Evolutionary conservation across 2,797 vertebrate species (phyloP).

Genomic region (Valencia hispanica): DNA sequence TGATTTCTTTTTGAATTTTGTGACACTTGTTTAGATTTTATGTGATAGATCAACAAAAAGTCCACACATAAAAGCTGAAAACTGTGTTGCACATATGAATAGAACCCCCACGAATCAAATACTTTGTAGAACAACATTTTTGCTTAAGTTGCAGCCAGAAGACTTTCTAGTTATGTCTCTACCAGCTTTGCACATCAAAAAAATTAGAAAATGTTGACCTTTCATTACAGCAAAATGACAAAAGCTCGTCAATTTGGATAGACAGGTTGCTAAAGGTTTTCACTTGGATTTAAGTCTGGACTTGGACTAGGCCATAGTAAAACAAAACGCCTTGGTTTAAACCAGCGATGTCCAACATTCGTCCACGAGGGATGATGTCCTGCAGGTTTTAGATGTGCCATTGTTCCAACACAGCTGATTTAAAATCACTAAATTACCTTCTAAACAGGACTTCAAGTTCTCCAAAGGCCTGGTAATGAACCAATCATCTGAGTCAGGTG

Average conservation of each 20-base stretch:
- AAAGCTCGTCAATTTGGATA: not conserved
- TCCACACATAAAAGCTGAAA: not conserved
- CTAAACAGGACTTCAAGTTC: no score
- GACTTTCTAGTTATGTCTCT: not conserved
- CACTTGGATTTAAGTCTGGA: not conserved
- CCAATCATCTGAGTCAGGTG: no score
- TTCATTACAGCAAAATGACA: not conserved
- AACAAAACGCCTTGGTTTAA: not conserved
- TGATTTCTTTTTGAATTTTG: not conserved
- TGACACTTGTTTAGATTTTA: not conserved
- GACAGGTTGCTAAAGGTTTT: not conserved
- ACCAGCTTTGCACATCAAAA: not conserved
- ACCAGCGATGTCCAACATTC: no score
- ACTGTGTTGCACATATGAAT: not conserved
- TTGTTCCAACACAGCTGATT: no score
- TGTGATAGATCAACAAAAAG: not conserved
- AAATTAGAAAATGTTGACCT: not conserved
- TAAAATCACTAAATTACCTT: no score
- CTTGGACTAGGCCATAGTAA: not conserved
- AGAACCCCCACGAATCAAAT: not conserved
- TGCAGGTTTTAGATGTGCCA: no score
- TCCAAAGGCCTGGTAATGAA: no score
- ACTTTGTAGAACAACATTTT: not conserved
- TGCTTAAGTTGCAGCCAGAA: not conserved
- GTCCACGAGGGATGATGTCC: no score